These are phyloP conservation scores for Phoeniculus purpureus DNA, from an alignment of 2,797 vertebrate species.

Conservation along the genomic window DNA sequence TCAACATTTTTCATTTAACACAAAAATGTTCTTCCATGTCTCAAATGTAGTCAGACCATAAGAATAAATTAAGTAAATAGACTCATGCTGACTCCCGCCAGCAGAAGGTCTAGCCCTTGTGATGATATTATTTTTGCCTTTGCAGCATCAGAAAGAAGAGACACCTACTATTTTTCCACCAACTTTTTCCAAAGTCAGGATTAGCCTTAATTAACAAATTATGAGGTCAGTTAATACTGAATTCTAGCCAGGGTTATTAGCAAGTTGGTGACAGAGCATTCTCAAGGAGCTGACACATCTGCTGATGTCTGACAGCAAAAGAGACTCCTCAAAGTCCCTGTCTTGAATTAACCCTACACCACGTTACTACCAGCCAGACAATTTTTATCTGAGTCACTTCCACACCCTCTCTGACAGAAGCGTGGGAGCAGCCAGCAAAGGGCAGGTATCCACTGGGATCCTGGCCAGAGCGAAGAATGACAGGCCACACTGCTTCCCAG, in stretches of 20 bases:
- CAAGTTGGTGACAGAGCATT: conserved; percentile 31
- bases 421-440: conserved; percentile 16
- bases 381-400: conserved; percentile 42
- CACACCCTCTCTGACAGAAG: not conserved
- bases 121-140: not conserved
- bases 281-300: not conserved
- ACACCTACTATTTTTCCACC: not conserved
- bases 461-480: not conserved
- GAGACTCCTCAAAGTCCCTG: not conserved
- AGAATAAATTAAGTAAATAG: conserved; percentile 24
- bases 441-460: not conserved
- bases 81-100: not conserved
- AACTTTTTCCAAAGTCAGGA: conserved; percentile 18
- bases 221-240: conserved; percentile 37
- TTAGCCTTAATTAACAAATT: not conserved
- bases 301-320: not conserved
- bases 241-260: conserved; percentile 9
- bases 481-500: not conserved
- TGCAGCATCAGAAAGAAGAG: not conserved
- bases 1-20: not conserved
- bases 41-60: not conserved
- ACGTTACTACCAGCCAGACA: conserved; percentile 29
- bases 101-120: not conserved
- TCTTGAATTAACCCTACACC: conserved; percentile 27
- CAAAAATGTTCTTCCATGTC: not conserved